Evolutionary conservation across 2,888 invertebrate genomes (phyloP).

Genomic region (Pristionchus exspectatus): DNA sequence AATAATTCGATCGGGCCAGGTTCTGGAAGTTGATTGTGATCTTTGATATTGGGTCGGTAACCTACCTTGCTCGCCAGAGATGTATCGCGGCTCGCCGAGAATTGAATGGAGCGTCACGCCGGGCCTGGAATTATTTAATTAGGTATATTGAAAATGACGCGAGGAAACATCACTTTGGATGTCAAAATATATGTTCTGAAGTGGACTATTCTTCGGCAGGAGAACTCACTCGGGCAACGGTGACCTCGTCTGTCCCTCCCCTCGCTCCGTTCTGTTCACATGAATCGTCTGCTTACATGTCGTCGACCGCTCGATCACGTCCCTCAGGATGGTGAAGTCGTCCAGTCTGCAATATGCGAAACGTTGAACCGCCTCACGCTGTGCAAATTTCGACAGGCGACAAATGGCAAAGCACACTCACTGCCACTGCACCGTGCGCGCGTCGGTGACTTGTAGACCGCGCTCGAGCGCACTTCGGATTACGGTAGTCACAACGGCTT

Average conservation of each 20-base stretch:
- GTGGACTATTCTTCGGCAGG: too few species aligned
- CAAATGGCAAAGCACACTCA: background rate
- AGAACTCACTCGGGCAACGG: constrained; percentile 7
- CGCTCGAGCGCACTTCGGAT: constrained; percentile 46
- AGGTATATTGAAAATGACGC: too few species aligned
- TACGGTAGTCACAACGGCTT: constrained; percentile 45
- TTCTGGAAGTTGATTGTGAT: constrained; percentile 1
- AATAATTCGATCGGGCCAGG: background rate
- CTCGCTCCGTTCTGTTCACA: background rate
- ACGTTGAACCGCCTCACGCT: background rate
- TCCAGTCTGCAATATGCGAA: constrained; percentile 39
- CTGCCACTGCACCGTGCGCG: constrained; percentile 54
- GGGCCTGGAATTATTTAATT: background rate
- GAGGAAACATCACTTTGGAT: too few species aligned
- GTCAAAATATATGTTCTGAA: too few species aligned
- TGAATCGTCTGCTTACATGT: constrained; percentile 44
- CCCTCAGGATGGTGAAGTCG: constrained; percentile 43
- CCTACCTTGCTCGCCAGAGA: constrained; percentile 43
- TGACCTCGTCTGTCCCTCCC: background rate
- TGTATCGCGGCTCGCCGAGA: constrained; percentile 37
- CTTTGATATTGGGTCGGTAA: background rate
- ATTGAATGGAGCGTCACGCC: constrained; percentile 50
- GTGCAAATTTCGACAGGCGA: constrained; percentile 18
- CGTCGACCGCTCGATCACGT: background rate
- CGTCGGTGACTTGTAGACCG: constrained; percentile 20